These are phyloP conservation scores for Thripadectes ignobilis DNA, from an alignment of 2,797 vertebrate species.

Conservation along the genomic window DNA sequence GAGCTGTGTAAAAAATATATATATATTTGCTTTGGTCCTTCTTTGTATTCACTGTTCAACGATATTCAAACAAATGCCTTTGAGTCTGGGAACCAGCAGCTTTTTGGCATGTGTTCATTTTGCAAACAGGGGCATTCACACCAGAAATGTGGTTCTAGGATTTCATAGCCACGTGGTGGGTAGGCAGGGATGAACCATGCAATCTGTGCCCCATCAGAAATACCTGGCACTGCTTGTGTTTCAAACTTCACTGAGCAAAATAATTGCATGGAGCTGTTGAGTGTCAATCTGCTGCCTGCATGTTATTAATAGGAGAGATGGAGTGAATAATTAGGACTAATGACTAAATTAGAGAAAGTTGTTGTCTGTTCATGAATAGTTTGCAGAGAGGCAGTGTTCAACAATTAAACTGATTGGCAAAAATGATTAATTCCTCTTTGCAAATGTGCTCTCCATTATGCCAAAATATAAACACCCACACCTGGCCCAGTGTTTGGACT, in stretches of 20 bases:
- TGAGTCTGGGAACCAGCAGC: constrained; percentile 54
- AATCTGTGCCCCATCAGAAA: constrained; percentile 26
- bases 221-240: constrained; percentile 26
- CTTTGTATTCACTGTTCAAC: constrained; percentile 35
- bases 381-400: neutral
- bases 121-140: constrained; percentile 23
- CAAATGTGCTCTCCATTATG: neutral
- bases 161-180: neutral
- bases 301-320: constrained; percentile 54
- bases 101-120: constrained; percentile 20
- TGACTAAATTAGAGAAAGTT: constrained; percentile 52
- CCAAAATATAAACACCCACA: neutral
- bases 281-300: constrained; percentile 16
- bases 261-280: constrained; percentile 50
- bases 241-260: constrained; percentile 12
- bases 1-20: neutral
- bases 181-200: neutral
- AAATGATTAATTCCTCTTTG: neutral
- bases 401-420: constrained; percentile 14
- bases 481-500: neutral
- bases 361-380: constrained; percentile 27
- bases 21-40: constrained; percentile 3
- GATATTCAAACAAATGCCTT: constrained; percentile 46
- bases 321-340: constrained; percentile 60
- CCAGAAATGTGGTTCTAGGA: neutral